phyloP scores from a whole-genome alignment of 1,140 invertebrate genomes.

The Rhopalosiphum maidis region DNA sequence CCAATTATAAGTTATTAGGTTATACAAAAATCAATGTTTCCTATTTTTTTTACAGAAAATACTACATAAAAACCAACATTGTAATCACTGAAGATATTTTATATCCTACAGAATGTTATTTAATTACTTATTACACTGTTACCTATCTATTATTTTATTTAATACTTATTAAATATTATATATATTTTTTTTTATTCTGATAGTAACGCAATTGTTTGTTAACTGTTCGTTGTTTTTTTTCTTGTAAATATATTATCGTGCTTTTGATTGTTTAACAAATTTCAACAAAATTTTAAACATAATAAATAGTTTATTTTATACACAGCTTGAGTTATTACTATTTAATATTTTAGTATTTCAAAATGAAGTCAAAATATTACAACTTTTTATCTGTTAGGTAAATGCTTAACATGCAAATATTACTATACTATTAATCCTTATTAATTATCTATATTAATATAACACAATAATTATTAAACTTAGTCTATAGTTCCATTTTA shows the following conservation, averaged over 20 bases:
- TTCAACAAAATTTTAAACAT: background rate
- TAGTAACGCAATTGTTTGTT: background rate
- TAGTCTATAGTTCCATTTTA: background rate
- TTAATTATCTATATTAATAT: conserved; percentile 1
- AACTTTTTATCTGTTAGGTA: background rate
- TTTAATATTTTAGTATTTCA: background rate
- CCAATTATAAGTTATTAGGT: background rate
- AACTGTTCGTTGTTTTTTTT: background rate
- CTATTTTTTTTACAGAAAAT: background rate
- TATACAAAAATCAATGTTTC: background rate
- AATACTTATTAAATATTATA: background rate
- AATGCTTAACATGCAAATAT: conserved; percentile 46
- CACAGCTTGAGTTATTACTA: background rate
- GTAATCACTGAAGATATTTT: background rate
- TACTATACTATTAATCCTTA: background rate
- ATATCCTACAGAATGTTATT: background rate
- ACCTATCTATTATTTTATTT: conserved; percentile 1
- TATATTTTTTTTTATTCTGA: background rate
- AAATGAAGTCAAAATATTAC: conserved; percentile 13
- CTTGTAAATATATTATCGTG: background rate
- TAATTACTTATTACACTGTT: background rate
- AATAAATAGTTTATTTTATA: conserved; percentile 46
- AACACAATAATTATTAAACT: conserved; percentile 28
- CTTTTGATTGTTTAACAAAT: background rate
- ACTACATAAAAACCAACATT: background rate